Percentiles rank a stretch among this genome's conserved stretches.
Conservation (phyloP, 2,113 vertebrate genomes). For the Ia io region DNA sequence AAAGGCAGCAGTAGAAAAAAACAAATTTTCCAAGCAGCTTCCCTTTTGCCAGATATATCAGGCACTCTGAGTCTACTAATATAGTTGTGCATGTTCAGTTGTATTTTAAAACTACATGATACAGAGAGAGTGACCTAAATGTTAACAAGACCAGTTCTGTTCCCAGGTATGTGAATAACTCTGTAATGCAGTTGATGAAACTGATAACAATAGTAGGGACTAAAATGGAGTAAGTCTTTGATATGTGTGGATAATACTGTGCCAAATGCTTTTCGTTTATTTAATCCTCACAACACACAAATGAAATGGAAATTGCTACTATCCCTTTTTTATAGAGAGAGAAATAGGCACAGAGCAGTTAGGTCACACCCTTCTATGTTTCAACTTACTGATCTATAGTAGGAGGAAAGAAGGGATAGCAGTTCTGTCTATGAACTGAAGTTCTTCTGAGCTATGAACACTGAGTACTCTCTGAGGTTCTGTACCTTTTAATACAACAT, state of each 20-base stretch:
- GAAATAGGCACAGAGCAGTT: conserved; percentile 7
- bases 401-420: background rate
- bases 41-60: background rate
- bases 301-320: background rate
- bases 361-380: background rate
- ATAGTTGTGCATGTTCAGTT: background rate
- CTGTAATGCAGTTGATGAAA: background rate
- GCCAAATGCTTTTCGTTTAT: background rate
- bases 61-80: background rate
- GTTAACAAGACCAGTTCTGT: background rate
- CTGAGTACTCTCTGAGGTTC: conserved; percentile 26
- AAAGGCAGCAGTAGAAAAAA: background rate
- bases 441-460: conserved; percentile 23
- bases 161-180: background rate
- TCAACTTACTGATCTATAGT: conserved; percentile 4
- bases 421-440: background rate
- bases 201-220: background rate
- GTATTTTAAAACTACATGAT: background rate
- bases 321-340: background rate
- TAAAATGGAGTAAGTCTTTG: background rate
- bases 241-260: background rate
- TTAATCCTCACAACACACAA: background rate
- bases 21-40: background rate
- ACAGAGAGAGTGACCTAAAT: background rate
- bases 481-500: conserved; percentile 47